These are phyloP conservation scores for Mormyrus proboscirostris DNA, from an alignment of 2,797 vertebrate genomes.

Conservation along the genomic window DNA sequence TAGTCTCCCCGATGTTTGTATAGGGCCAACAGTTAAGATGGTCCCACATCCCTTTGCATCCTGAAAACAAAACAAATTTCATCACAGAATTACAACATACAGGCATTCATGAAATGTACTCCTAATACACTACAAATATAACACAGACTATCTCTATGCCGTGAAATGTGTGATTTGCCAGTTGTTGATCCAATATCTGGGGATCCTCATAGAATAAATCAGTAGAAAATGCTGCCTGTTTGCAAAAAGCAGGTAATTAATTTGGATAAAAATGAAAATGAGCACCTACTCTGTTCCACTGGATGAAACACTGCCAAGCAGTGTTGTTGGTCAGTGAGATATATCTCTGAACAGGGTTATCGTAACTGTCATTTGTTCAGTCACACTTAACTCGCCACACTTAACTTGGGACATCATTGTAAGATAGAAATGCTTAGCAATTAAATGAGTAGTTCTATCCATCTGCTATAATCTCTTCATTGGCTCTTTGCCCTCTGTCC, in stretches of 20 bases:
- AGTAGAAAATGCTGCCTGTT: neutral
- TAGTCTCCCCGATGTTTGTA: slow-evolving; percentile 53
- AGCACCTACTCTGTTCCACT: neutral
- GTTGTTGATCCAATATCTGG: neutral
- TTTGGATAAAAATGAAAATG: neutral
- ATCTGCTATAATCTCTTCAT: neutral
- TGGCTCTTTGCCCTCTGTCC: neutral
- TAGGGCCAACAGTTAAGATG: slow-evolving; percentile 74
- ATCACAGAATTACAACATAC: neutral
- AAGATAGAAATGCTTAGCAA: neutral
- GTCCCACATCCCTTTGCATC: slow-evolving; percentile 70
- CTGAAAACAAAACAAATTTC: slow-evolving; percentile 32
- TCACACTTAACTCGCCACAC: neutral
- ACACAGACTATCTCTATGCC: neutral
- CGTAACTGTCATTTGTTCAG: neutral
- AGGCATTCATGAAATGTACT: neutral
- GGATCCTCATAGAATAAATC: neutral
- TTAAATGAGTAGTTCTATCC: neutral
- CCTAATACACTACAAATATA: neutral
- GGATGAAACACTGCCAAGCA: neutral
- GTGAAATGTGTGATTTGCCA: neutral
- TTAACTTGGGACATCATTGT: neutral
- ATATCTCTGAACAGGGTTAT: neutral
- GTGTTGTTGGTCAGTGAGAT: neutral
- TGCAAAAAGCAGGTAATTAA: neutral